Evolutionary conservation across 1,140 invertebrate species (phyloP).

Genomic region (Leptinotarsa defecta): DNA sequence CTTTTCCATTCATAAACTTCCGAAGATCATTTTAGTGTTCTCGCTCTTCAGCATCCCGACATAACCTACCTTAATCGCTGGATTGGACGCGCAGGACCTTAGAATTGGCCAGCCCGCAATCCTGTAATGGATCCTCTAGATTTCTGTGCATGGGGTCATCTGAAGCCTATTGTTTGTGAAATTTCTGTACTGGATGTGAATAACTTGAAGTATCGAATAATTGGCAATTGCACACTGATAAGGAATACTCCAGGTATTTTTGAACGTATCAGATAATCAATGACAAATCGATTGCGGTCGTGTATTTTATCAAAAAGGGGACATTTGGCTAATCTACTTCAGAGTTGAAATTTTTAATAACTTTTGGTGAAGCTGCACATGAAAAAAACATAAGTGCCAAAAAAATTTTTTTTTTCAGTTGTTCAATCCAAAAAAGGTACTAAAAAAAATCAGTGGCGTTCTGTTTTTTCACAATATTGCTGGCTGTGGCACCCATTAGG

Average conservation of each 20-base stretch:
- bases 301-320: too few species aligned
- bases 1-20: too few species aligned
- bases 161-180: not conserved
- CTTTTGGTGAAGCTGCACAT: too few species aligned
- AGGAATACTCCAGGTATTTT: not conserved
- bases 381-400: too few species aligned
- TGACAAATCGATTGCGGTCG: not conserved
- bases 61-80: not conserved
- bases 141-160: not conserved
- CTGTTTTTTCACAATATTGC: too few species aligned
- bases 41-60: not conserved
- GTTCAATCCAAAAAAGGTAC: too few species aligned
- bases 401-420: too few species aligned
- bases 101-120: not conserved
- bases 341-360: too few species aligned
- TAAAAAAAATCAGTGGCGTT: too few species aligned
- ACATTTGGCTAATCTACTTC: too few species aligned
- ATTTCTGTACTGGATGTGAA: not conserved
- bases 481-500: too few species aligned
- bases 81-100: not conserved
- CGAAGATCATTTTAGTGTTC: not conserved
- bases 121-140: not conserved
- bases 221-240: not conserved
- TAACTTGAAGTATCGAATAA: not conserved
- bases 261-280: not conserved